Evolutionary conservation across 2,888 invertebrate species (phyloP).

Genomic region (Cataglyphis albicans): DNA sequence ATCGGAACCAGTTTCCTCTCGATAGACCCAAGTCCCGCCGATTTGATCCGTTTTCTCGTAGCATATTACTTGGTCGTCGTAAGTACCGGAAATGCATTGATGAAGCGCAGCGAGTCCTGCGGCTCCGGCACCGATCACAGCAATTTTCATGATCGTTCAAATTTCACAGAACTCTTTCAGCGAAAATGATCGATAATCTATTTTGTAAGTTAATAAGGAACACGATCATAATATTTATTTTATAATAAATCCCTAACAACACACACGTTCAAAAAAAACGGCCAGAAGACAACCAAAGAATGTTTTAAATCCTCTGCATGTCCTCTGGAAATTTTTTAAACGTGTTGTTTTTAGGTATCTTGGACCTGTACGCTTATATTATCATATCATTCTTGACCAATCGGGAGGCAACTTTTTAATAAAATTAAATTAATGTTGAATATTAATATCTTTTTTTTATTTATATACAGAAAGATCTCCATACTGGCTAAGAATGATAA

Average conservation of each 20-base stretch:
- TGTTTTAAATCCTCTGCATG: too few relatives aligned
- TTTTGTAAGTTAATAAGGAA: neutral
- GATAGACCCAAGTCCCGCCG: constrained; percentile 97
- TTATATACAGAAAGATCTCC: neutral
- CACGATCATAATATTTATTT: neutral
- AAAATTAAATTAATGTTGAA: neutral
- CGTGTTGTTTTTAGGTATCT: neutral
- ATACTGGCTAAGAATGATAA: constrained; percentile 10
- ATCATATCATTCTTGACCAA: neutral
- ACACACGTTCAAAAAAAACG: too few relatives aligned
- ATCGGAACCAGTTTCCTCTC: constrained; percentile 91
- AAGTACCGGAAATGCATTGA: constrained; percentile 87
- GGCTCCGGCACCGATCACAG: constrained; percentile 95
- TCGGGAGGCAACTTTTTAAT: neutral
- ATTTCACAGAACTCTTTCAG: constrained; percentile 15
- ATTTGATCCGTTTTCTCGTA: constrained; percentile 92
- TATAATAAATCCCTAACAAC: neutral
- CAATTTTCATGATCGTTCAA: constrained; percentile 86
- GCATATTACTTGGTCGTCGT: constrained; percentile 88
- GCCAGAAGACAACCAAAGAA: too few relatives aligned
- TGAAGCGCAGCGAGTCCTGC: constrained; percentile 94
- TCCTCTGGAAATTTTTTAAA: too few relatives aligned
- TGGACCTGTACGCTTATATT: too few relatives aligned
- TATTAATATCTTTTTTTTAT: constrained; percentile 3
- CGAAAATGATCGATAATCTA: neutral